Evolutionary conservation across 2,113 vertebrate genomes (phyloP), one percentile per base, ranked within the genome.

Genomic region (Danionella cerebrum): DNA sequence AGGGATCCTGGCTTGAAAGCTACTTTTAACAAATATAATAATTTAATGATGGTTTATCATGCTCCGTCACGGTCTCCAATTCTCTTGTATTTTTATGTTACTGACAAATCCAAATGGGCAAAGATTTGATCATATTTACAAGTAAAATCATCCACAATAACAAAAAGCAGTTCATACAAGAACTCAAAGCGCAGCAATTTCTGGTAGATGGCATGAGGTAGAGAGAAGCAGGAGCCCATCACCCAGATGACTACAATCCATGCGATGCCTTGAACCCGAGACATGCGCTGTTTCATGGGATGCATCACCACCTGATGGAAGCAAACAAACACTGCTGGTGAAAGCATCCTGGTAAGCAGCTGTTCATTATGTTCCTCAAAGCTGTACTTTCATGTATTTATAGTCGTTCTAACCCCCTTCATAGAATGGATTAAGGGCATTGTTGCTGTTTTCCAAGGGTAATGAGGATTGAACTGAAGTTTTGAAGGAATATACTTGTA

Each of bases 181-280:
- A 65, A 70, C 12, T 35, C n/a, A 53, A 89, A 86, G 27, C 72
- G 79, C 10, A 85, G 70, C 55, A 91, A 60, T 21, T 88, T 89
- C 84, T 91, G 90, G 45, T 88, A 90, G 58, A 91, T 78, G 8
- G 89, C 87, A 0, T 91, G 89, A 16, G 89, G 87, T 62, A 91
- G 76, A 0, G 89, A 89, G 82, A 90, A 91, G 70, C 88, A 89
- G 60, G 84, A 88, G 48, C 86, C 89, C 86, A 88, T 82, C 19
- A 89, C 81, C 87, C 88, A 91, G 73, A 91, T 90, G 39, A 90
- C 33, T 33, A 83, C 21, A 38, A 91, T 78, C 66, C 88, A 88
- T 38, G 90, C 73, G 12, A 83, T 80, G 68, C 88, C 89, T 76
- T 86, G 85, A 41, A 83, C 77, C 4, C 75, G 77, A 27, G 84